Evolutionary conservation across 2,888 invertebrate species (phyloP).

Genomic region (Notocelia uddmanniana): DNA sequence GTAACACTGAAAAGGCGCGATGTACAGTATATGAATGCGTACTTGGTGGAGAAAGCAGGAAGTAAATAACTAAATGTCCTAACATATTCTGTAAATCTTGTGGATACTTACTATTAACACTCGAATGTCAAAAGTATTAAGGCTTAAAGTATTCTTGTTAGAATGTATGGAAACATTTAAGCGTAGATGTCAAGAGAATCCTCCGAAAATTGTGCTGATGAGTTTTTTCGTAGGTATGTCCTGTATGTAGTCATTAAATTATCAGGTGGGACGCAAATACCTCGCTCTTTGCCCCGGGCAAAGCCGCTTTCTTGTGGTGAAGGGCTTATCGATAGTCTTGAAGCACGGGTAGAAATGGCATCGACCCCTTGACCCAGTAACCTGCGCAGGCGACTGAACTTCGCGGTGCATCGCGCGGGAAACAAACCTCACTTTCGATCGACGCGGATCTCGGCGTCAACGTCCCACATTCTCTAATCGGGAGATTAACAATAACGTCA

Average conservation of each 20-base stretch:
- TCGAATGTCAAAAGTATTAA: neutral
- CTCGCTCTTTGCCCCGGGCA: constrained; percentile 31
- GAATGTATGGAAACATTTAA: neutral
- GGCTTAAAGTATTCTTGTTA: neutral
- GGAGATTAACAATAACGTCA: constrained; percentile 17
- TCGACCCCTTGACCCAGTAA: constrained; percentile 75
- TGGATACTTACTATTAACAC: constrained; percentile 1
- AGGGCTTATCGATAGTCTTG: constrained; percentile 50
- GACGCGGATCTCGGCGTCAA: constrained; percentile 65
- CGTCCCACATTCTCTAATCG: constrained; percentile 38
- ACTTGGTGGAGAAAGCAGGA: constrained; percentile 53
- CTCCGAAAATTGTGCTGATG: neutral
- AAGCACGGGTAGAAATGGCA: constrained; percentile 59
- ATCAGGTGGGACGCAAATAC: constrained; percentile 18
- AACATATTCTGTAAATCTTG: constrained; percentile 24
- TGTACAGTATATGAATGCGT: constrained; percentile 37
- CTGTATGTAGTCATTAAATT: neutral
- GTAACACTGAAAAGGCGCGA: constrained; percentile 32
- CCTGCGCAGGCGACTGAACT: constrained; percentile 67
- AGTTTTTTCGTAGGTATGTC: neutral
- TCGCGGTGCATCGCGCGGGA: constrained; percentile 65
- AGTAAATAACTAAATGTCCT: constrained; percentile 30
- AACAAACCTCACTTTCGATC: constrained; percentile 74
- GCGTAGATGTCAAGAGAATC: neutral
- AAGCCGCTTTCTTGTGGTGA: constrained; percentile 48